Conservation (phyloP, 2,888 invertebrate species). For the Callosobruchus maculatus region DNA sequence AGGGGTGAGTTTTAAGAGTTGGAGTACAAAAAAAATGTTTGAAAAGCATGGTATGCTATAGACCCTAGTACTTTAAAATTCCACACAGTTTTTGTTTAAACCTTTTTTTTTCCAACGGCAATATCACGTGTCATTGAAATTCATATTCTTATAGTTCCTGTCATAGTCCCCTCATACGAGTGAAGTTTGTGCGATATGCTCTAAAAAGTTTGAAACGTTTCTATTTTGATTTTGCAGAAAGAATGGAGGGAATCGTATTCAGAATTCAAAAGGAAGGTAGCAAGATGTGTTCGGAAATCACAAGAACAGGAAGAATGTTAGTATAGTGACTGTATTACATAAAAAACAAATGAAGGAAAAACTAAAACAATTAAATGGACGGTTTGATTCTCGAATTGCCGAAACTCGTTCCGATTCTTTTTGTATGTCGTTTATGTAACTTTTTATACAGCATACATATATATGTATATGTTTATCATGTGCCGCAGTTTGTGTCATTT, state of each 20-base stretch:
- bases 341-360: conserved; percentile 20
- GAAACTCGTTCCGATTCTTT: conserved; percentile 25
- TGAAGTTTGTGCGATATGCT: no score
- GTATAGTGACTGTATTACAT: conserved; percentile 54
- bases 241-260: conserved; percentile 97
- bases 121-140: no score
- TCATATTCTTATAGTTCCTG: no score
- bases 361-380: conserved; percentile 20
- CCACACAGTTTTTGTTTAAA: no score
- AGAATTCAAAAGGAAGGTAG: conserved; percentile 97
- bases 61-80: no score
- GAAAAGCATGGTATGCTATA: no score
- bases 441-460: conserved; percentile 27
- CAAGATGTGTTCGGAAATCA: conserved; percentile 96
- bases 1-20: no score
- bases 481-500: conserved; percentile 24
- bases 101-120: no score
- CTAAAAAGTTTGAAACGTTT: conserved; percentile 2
- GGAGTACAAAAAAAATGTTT: no score
- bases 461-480: conserved; percentile 12
- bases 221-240: conserved; percentile 65
- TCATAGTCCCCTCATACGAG: no score
- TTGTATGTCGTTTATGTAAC: conserved; percentile 26
- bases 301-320: conserved; percentile 99
- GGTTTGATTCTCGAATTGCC: conserved; percentile 32